A percentile compares a stretch with the other conserved stretches of the same genome.
Evolutionary conservation across 2,113 vertebrate species (phyloP).

Genomic region (Brachyhypopomus gauderio): DNA sequence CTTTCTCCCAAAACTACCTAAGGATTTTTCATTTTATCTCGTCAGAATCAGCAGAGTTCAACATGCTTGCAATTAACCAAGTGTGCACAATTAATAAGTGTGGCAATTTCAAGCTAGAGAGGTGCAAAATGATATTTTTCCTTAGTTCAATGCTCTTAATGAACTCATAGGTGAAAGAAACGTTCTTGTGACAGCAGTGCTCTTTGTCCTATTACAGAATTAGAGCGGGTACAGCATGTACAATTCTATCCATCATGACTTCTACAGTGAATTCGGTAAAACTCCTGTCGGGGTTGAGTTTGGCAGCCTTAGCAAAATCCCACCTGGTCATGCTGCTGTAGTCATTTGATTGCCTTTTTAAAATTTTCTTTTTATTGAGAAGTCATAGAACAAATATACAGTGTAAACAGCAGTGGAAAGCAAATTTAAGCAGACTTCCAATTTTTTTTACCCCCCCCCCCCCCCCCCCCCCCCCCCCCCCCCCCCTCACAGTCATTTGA

Average conservation of each 20-base stretch:
- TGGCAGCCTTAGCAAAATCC: neutral
- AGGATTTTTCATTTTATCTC: constrained; percentile 5
- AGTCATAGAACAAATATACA: no score
- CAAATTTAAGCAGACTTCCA: no score
- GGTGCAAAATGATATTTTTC: neutral
- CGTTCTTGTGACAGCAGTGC: neutral
- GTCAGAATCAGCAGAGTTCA: constrained; percentile 31
- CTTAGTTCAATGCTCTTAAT: neutral
- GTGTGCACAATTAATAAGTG: neutral
- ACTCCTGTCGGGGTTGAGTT: neutral
- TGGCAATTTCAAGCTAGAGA: constrained; percentile 1
- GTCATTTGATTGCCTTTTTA: no score
- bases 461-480: no score
- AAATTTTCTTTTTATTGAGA: no score
- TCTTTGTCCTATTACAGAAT: neutral
- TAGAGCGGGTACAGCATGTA: neutral
- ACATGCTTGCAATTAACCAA: neutral
- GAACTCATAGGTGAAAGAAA: neutral
- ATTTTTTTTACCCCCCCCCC: no score
- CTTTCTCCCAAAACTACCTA: constrained; percentile 6
- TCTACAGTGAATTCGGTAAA: neutral
- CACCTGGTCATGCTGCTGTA: no score
- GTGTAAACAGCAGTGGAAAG: no score
- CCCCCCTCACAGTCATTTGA: no score
- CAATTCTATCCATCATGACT: neutral